Conservation (phyloP, 92 coral and sea anemone genomes). For the Palythoa grandis region DNA sequence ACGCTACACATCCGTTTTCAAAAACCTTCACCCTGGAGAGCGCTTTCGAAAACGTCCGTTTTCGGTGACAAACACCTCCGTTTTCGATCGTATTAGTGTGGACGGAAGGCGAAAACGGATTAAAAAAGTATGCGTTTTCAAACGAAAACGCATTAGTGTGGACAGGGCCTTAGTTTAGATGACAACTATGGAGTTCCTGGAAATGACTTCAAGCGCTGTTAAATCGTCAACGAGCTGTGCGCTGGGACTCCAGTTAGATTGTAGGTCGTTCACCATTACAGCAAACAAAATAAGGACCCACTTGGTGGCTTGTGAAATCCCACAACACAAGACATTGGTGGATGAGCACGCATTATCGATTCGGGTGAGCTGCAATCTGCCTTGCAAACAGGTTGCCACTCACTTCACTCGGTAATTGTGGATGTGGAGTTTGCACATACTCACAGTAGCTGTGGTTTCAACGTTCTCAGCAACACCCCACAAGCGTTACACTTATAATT, state of each 20-base stretch:
- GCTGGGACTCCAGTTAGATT: slow-evolving; percentile 43
- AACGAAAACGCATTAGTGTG: no score
- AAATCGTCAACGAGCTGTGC: slow-evolving; percentile 52
- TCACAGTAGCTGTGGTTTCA: no score
- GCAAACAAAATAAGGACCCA: slow-evolving; percentile 45
- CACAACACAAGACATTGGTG: slow-evolving; percentile 1
- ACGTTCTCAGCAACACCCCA: no score
- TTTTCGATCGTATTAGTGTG: no score
- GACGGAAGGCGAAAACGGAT: no score
- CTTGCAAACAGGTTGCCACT: not conserved
- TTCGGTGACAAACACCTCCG: no score
- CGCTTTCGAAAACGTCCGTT: no score
- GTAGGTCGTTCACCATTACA: slow-evolving; percentile 48
- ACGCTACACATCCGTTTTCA: no score
- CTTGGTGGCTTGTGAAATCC: slow-evolving; percentile 36
- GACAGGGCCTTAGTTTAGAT: no score
- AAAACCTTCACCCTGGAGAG: no score
- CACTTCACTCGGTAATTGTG: not conserved
- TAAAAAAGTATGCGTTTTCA: no score
- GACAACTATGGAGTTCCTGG: slow-evolving; percentile 56
- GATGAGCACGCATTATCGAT: not conserved
- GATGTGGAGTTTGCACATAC: not conserved
- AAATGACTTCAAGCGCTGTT: slow-evolving; percentile 48
- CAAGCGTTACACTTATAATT: no score
- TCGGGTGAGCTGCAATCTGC: slow-evolving; percentile 9